Conservation (phyloP, 2,113 vertebrate species). For the Seriola rivoliana region DNA sequence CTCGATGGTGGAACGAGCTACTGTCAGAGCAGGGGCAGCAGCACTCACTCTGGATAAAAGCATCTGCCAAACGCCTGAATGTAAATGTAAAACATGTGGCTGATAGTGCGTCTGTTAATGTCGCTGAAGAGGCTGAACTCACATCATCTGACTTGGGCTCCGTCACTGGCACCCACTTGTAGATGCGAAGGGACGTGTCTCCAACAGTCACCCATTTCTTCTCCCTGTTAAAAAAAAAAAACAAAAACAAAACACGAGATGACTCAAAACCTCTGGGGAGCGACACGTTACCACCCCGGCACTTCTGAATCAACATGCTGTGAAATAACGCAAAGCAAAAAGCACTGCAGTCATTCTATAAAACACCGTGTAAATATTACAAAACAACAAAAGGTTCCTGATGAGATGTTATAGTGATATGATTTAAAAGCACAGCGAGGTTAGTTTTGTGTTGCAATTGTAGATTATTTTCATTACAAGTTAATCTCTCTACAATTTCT, state of each 20-base stretch:
- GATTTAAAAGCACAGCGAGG: no score
- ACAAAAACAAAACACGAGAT: neutral
- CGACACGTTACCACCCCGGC: neutral
- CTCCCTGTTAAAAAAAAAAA: constrained; percentile 86
- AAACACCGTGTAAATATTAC: no score
- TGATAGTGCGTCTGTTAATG: neutral
- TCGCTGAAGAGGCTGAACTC: constrained; percentile 75
- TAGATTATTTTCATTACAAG: neutral
- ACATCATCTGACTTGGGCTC: constrained; percentile 97
- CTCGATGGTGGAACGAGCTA: no score
- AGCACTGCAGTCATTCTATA: no score
- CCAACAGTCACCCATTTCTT: constrained; percentile 99
- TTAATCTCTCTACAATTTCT: neutral
- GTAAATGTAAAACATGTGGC: neutral
- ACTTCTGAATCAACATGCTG: neutral
- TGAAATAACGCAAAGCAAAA: neutral
- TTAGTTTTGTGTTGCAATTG: no score
- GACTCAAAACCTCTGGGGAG: neutral
- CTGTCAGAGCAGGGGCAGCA: no score
- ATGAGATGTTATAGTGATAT: no score
- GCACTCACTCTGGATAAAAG: no score
- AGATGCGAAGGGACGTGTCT: constrained; percentile 97
- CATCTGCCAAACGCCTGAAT: neutral
- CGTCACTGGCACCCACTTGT: constrained; percentile 98
- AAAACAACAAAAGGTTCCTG: no score